These are phyloP conservation scores for Eretmodus cyanostictus DNA, from an alignment of 2,113 vertebrate genomes.

Conservation along the genomic window DNA sequence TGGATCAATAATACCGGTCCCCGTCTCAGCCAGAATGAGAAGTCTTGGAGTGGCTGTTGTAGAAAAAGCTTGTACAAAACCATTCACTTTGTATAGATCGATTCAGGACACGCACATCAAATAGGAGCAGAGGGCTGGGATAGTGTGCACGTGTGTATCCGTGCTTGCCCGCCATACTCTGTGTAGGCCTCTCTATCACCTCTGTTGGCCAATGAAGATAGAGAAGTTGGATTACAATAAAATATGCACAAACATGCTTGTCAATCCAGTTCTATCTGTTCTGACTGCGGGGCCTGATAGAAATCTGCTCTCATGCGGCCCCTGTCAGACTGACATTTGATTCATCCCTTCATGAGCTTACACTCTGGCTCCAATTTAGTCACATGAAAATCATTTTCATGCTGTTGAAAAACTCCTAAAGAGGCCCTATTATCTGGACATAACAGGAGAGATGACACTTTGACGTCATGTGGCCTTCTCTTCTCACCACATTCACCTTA, in stretches of 20 bases:
- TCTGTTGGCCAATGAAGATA: slow-evolving; percentile 22
- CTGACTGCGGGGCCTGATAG: neutral
- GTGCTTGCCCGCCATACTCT: neutral
- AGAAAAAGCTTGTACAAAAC: slow-evolving; percentile 23
- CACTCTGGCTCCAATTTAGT: neutral
- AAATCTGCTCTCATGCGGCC: neutral
- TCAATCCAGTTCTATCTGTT: slow-evolving; percentile 16
- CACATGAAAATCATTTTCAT: neutral
- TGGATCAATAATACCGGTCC: slow-evolving; percentile 37
- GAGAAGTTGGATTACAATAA: slow-evolving; percentile 21
- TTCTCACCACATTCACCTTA: neutral
- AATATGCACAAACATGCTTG: slow-evolving; percentile 60
- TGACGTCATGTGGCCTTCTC: neutral
- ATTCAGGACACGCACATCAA: slow-evolving; percentile 15
- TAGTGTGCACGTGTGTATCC: neutral
- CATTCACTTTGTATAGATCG: neutral
- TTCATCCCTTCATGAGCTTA: neutral
- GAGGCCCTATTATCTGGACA: neutral
- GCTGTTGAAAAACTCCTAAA: neutral
- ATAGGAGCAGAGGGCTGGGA: neutral
- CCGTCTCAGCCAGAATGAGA: slow-evolving; percentile 25
- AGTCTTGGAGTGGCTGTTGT: slow-evolving; percentile 19
- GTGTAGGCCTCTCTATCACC: neutral
- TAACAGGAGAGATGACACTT: neutral
- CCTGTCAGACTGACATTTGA: slow-evolving; percentile 27